Conservation (phyloP, 2,888 invertebrate species). For the Pocota personata region DNA sequence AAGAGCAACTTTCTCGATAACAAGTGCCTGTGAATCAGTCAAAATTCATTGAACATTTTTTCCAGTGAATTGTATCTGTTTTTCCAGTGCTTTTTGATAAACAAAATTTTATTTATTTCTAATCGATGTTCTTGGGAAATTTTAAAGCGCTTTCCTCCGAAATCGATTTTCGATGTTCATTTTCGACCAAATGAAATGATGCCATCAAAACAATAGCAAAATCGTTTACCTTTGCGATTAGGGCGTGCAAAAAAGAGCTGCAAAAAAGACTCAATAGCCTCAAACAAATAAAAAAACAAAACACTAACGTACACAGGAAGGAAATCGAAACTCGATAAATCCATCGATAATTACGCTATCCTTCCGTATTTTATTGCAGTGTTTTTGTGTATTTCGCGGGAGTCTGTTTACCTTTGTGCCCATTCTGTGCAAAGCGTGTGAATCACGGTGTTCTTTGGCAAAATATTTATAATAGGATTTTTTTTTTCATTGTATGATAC, state of each 20-base stretch:
- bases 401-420: constrained; percentile 32
- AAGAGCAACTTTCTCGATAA: background rate
- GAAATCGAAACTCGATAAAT: constrained; percentile 45
- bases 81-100: background rate
- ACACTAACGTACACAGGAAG: background rate
- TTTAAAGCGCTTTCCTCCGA: background rate
- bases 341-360: constrained; percentile 18
- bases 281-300: background rate
- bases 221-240: background rate
- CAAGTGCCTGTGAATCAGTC: background rate
- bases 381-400: constrained; percentile 22
- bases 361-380: constrained; percentile 40
- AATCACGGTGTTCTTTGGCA: constrained; percentile 6
- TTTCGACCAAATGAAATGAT: background rate
- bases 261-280: background rate
- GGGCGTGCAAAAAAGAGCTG: background rate
- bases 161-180: background rate
- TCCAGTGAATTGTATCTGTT: constrained; percentile 38
- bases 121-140: background rate
- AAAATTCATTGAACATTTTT: background rate
- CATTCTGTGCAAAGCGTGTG: background rate
- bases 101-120: background rate
- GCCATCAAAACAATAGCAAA: background rate
- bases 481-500: background rate
- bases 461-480: constrained; percentile 29